A percentile compares a stretch with the other conserved stretches of the same genome.
phyloP scores from a whole-genome alignment of 1,140 invertebrate genomes.

The Nylanderia fulva region DNA sequence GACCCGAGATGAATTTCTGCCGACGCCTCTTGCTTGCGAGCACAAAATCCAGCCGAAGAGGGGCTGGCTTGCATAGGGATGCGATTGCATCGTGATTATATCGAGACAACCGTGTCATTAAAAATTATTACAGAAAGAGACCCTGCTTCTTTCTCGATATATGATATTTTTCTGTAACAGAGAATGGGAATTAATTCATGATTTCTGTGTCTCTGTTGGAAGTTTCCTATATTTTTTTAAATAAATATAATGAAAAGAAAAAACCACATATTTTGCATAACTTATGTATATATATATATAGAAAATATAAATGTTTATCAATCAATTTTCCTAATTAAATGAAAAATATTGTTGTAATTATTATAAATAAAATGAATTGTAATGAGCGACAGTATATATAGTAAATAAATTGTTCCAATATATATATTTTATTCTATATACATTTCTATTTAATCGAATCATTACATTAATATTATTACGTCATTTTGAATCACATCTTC shows the following conservation, averaged over 20 bases:
- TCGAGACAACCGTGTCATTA: neutral
- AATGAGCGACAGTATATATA: neutral
- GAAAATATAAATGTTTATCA: neutral
- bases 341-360: no score
- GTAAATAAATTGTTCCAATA: neutral
- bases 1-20: neutral
- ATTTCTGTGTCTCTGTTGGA: neutral
- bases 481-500: neutral
- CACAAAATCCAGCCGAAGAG: neutral
- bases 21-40: neutral
- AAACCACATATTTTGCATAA: neutral
- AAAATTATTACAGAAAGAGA: constrained; percentile 11
- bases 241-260: neutral
- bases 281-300: no score
- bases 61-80: constrained; percentile 35
- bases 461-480: constrained; percentile 4
- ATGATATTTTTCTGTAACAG: neutral
- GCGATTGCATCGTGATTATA: constrained; percentile 44
- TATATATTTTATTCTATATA: neutral
- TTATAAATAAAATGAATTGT: neutral
- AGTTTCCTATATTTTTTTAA: neutral
- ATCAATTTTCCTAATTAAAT: neutral
- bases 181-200: neutral
- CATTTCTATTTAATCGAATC: neutral
- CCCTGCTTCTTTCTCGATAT: neutral